phyloP scores from a whole-genome alignment of 2,888 invertebrate species.

The Spisula solida region DNA sequence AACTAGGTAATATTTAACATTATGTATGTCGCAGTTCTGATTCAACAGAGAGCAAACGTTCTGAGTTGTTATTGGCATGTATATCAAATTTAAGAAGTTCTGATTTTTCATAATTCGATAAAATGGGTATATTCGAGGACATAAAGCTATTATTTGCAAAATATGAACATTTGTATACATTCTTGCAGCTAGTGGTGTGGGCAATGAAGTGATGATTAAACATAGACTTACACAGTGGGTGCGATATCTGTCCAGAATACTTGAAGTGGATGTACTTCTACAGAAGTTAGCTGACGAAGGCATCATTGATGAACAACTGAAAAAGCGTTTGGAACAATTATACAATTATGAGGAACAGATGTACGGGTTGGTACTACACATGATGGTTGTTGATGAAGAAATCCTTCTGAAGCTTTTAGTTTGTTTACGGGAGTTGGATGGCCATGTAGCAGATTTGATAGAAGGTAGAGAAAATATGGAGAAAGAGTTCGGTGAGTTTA shows the following conservation, averaged over 20 bases:
- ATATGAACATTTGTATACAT: not conserved
- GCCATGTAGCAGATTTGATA: slow-evolving; percentile 36
- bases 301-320: slow-evolving; percentile 24
- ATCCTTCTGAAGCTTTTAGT: slow-evolving; percentile 32
- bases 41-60: no score
- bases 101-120: no score
- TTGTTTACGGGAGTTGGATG: slow-evolving; percentile 28
- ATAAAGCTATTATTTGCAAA: not conserved
- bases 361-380: slow-evolving; percentile 25
- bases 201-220: slow-evolving; percentile 23
- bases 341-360: slow-evolving; percentile 45
- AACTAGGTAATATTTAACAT: no score
- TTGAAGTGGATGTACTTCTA: slow-evolving; percentile 37
- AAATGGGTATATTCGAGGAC: no score
- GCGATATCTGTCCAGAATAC: slow-evolving; percentile 29
- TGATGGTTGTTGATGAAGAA: slow-evolving; percentile 27
- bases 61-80: no score
- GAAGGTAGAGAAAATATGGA: slow-evolving; percentile 36
- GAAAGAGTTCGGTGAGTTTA: slow-evolving; percentile 31
- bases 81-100: no score
- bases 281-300: slow-evolving; percentile 27
- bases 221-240: slow-evolving; percentile 36
- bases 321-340: not conserved
- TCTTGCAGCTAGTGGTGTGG: slow-evolving; percentile 3
- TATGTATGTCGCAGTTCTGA: no score